Evolutionary conservation across 2,797 vertebrate genomes (phyloP), one percentile per base, ranked within the genome.

Genomic region (Brachymystax lenok): DNA sequence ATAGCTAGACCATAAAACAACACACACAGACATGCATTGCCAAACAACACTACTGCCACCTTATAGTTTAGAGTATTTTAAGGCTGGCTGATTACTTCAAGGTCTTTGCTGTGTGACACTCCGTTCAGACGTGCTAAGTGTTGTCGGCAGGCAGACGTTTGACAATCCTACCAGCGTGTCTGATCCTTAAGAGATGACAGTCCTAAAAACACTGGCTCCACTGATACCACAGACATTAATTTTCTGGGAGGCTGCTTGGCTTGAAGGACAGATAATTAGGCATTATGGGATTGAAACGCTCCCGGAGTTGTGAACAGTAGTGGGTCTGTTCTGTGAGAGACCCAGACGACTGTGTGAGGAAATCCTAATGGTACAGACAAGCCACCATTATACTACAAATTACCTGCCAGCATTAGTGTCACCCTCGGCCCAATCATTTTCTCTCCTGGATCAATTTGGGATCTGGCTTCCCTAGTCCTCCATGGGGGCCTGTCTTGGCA

Each of bases 361-460:
- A 88, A 86, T 81, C 87, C 81, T 83, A 82, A 84, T 68, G 75
- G 59, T 24, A 67, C 89, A 90, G 90, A 87, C 80, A 83, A 84
- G 76, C 79, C 73, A 82, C 86, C 85, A 92, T 91, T 87, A 88
- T 88, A 86, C 83, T 90, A 90, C 92, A 94, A 94, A 95, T 93
- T 84, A 92, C 91, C 91, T 92, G 86, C 89, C 85, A 87, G 86
- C 85, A 91, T 90, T 86, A 86, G 84, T 90, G 88, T 90, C 90
- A 92, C 87, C 86, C 87, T 85, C 84, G 66, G 83, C 78, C 84
- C 83, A 87, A 88, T 91, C 68, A 64, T 84, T 84, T 86, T 85
- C 82, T 82, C 75, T 69, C 75, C 56, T 69, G 80, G 83, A 87
- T 87, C 87, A 89, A 84, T 89, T 77, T 69, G 61, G 80, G 73